Percentiles rank a stretch among this genome's conserved stretches.
These are phyloP conservation scores for Microtus ochrogaster DNA, from an alignment of 2,113 vertebrate species.

Conservation along the genomic window DNA sequence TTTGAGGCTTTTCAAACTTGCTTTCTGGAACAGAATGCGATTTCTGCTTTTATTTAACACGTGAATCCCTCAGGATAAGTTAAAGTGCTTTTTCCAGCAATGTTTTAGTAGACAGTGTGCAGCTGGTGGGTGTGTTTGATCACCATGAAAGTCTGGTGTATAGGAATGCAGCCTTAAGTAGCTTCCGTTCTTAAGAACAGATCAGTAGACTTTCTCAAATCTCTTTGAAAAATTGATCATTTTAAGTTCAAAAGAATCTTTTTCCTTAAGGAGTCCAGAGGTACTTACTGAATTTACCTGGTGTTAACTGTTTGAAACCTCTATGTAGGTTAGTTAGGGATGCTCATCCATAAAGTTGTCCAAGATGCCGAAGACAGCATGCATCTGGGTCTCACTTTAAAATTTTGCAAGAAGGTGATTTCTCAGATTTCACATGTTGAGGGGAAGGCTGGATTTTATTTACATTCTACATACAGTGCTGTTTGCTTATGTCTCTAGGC, in stretches of 20 bases:
- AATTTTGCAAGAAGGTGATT: background rate
- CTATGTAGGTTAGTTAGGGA: background rate
- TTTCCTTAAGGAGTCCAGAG: background rate
- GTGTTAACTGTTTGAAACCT: background rate
- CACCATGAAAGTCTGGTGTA: constrained; percentile 43
- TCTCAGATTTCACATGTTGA: background rate
- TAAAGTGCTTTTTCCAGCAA: constrained; percentile 53
- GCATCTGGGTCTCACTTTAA: background rate
- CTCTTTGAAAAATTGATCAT: constrained; percentile 53
- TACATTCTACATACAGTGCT: background rate
- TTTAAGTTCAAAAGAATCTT: background rate
- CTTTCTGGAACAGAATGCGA: constrained; percentile 61
- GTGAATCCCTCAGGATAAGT: constrained; percentile 57
- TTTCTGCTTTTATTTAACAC: constrained; percentile 64
- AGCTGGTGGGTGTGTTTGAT: constrained; percentile 76
- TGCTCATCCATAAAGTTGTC: background rate
- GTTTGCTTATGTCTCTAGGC: background rate
- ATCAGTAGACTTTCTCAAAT: constrained; percentile 41
- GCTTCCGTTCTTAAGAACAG: constrained; percentile 51
- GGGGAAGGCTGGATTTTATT: background rate
- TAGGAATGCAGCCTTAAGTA: background rate
- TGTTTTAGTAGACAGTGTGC: constrained; percentile 62
- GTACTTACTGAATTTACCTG: background rate
- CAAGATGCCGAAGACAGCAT: background rate
- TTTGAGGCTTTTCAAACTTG: constrained; percentile 42